A percentile compares a stretch with the other conserved stretches of the same genome.
Conservation (phyloP, 2,888 invertebrate genomes). For the Unio pictorum region DNA sequence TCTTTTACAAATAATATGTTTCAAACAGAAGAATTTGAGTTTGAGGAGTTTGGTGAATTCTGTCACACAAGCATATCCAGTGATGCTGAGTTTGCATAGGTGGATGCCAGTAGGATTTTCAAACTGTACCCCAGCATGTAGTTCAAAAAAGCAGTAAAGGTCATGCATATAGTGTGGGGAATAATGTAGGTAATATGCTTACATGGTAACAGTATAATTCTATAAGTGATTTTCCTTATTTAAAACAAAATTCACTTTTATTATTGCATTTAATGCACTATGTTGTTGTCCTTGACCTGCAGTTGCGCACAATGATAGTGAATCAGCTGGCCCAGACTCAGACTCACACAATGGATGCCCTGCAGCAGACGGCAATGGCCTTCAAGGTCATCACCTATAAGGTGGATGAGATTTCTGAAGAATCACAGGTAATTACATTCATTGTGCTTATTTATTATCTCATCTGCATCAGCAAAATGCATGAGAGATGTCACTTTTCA, state of each 20-base stretch:
- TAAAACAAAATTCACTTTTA: background rate
- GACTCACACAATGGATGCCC: conserved; percentile 45
- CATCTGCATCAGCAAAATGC: background rate
- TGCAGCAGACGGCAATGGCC: conserved; percentile 52
- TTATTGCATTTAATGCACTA: background rate
- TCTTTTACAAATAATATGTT: too few relatives aligned
- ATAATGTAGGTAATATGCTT: too few relatives aligned
- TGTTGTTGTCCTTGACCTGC: conserved; percentile 4
- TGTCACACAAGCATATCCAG: too few relatives aligned
- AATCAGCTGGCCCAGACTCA: conserved; percentile 37
- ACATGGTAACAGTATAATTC: background rate
- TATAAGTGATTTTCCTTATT: background rate
- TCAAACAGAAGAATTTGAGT: too few relatives aligned
- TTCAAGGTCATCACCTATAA: conserved; percentile 50
- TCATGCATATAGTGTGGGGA: background rate
- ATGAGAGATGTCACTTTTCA: background rate
- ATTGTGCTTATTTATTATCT: background rate
- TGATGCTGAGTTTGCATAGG: too few relatives aligned
- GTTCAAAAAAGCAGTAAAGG: conserved; percentile 7
- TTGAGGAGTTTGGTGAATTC: too few relatives aligned
- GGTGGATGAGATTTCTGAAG: conserved; percentile 42
- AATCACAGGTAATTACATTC: conserved; percentile 40
- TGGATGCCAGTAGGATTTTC: too few relatives aligned
- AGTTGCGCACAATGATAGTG: conserved; percentile 46
- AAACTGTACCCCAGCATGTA: too few relatives aligned